Conservation (phyloP, 2,888 invertebrate genomes). For the Drosophila vallismaia region DNA sequence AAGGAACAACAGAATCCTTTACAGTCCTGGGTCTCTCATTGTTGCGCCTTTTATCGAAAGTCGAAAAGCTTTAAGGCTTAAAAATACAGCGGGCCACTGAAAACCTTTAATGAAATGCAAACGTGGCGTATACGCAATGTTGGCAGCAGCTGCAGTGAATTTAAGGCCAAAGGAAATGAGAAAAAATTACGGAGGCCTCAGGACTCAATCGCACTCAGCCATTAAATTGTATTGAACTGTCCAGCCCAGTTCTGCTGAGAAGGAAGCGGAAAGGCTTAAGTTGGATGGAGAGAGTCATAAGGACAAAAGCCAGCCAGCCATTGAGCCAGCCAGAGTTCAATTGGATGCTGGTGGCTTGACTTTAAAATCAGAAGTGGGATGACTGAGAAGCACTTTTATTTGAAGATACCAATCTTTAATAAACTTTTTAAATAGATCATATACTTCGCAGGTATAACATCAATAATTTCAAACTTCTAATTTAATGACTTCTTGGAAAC, state of each 20-base stretch:
- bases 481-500: background rate
- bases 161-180: constrained; percentile 37
- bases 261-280: background rate
- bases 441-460: too few species aligned
- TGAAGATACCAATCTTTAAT: background rate
- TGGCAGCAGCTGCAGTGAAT: constrained; percentile 21
- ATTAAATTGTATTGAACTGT: constrained; percentile 16
- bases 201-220: constrained; percentile 1
- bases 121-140: constrained; percentile 53
- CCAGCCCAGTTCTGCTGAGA: constrained; percentile 1
- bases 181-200: constrained; percentile 42
- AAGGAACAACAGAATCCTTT: background rate
- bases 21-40: background rate
- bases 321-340: constrained; percentile 42
- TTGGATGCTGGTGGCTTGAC: constrained; percentile 44
- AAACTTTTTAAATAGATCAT: too few species aligned
- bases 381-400: background rate
- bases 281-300: constrained; percentile 3
- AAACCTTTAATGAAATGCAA: constrained; percentile 65
- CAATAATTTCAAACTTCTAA: too few species aligned
- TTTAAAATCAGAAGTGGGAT: constrained; percentile 16
- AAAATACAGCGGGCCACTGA: constrained; percentile 1
- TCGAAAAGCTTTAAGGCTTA: constrained; percentile 1
- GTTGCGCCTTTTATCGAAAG: background rate
- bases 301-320: constrained; percentile 29